Evolutionary conservation across 2,113 vertebrate genomes (phyloP).

Genomic region (Balaenoptera acutorostrata): DNA sequence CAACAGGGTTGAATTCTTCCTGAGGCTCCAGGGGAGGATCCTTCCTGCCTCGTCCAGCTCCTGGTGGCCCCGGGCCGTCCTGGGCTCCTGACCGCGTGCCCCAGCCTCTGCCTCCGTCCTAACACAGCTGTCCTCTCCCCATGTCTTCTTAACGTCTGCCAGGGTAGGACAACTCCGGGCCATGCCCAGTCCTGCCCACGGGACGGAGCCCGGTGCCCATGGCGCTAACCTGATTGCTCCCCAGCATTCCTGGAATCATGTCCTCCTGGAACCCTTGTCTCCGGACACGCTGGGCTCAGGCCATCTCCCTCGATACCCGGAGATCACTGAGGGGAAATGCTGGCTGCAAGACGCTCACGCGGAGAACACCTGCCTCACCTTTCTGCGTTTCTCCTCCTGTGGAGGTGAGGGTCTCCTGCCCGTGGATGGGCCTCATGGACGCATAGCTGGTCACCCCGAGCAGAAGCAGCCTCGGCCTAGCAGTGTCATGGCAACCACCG

Average conservation of each 20-base stretch:
- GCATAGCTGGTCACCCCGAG: slow-evolving; percentile 71
- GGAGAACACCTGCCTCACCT: rapidly evolving
- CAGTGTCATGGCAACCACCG: neutral
- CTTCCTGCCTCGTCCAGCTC: neutral
- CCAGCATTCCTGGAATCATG: neutral
- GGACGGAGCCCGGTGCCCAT: rapidly evolving
- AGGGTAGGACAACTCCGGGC: rapidly evolving
- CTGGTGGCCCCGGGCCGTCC: neutral
- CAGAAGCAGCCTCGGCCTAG: slow-evolving; percentile 55
- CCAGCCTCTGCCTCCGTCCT: neutral
- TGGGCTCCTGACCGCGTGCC: rapidly evolving
- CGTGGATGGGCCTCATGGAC: neutral
- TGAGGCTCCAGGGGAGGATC: neutral
- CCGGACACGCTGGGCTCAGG: rapidly evolving
- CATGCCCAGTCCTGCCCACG: rapidly evolving
- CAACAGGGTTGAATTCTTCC: neutral
- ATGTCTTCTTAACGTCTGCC: rapidly evolving
- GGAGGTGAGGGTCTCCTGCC: neutral
- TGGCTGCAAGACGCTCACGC: neutral
- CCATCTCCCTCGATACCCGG: rapidly evolving
- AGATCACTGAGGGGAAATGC: neutral
- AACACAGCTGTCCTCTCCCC: no score
- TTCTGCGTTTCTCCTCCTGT: rapidly evolving
- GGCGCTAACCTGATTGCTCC: neutral
- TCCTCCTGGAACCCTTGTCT: neutral